Percentiles rank a stretch among this genome's conserved stretches.
Conservation (phyloP, 2,797 vertebrate species). For the Cyprinodon diabolis region DNA sequence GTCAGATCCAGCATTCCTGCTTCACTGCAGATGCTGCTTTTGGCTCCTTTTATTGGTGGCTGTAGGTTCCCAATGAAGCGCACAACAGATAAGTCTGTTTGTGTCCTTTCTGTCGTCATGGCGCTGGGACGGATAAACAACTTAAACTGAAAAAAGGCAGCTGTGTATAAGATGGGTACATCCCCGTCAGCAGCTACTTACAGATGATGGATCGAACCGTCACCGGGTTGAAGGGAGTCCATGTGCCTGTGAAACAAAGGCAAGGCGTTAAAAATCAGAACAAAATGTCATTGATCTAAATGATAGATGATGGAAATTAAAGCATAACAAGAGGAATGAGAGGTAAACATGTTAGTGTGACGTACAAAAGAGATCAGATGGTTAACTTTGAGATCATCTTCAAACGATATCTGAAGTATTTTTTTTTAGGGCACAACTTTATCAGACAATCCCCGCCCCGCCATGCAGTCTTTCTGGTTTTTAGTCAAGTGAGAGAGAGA, state of each 20-base stretch:
- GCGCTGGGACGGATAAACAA: slow-evolving; percentile 49
- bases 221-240: slow-evolving; percentile 98
- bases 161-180: slow-evolving; percentile 7
- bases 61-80: slow-evolving; percentile 46
- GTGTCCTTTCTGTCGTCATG: slow-evolving; percentile 38
- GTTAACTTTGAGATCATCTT: background rate
- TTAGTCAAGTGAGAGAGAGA: background rate
- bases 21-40: slow-evolving; percentile 4
- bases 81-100: slow-evolving; percentile 32
- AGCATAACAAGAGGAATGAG: background rate
- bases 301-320: background rate
- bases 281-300: background rate
- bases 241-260: slow-evolving; percentile 85
- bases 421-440: background rate
- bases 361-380: background rate
- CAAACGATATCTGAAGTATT: background rate
- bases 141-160: slow-evolving; percentile 6
- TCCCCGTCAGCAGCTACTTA: slow-evolving; percentile 76
- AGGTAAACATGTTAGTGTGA: background rate
- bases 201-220: slow-evolving; percentile 96
- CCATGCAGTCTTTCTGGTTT: background rate
- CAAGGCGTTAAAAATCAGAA: slow-evolving; percentile 9
- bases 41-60: slow-evolving; percentile 37
- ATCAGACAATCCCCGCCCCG: background rate
- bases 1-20: slow-evolving; percentile 18